phyloP scores from a whole-genome alignment of 2,797 vertebrate species.

The Apodemus agrarius region DNA sequence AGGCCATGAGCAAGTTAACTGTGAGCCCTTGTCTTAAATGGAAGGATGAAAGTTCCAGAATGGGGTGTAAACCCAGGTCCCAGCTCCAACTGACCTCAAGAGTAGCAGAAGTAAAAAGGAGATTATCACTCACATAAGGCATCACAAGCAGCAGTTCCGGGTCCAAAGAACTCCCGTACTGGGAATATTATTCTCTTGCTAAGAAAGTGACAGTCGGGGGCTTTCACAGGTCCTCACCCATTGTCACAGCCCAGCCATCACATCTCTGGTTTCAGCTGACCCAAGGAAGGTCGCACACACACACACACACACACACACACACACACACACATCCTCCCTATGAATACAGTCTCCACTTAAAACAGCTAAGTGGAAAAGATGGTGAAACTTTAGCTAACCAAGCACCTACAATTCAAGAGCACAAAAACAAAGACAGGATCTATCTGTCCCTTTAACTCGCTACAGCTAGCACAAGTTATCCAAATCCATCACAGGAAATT shows the following conservation, averaged over 20 bases:
- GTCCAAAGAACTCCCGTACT: not conserved
- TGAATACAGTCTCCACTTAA: conserved; percentile 63
- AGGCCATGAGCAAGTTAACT: not conserved
- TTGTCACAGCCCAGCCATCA: conserved; percentile 66
- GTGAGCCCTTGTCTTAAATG: not conserved
- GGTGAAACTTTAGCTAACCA: conserved; percentile 61
- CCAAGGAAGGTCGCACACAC: not conserved
- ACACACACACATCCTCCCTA: not conserved
- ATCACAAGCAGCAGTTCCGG: not conserved
- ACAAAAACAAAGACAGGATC: conserved; percentile 59
- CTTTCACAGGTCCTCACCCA: conserved; percentile 45
- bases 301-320: conserved; percentile 40
- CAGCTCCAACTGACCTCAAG: not conserved
- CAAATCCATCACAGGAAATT: not conserved
- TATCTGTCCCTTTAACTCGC: not conserved
- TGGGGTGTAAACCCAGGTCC: not conserved
- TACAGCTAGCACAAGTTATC: conserved; percentile 17
- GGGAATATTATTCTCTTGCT: not conserved
- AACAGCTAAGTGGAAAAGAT: conserved; percentile 37
- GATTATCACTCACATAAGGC: not conserved
- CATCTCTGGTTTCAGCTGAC: conserved; percentile 70
- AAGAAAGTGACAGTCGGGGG: not conserved
- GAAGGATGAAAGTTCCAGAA: not conserved
- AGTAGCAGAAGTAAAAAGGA: not conserved
- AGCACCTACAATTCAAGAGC: conserved; percentile 63